phyloP scores from a whole-genome alignment of 2,888 invertebrate genomes.

The Noctua janthe region DNA sequence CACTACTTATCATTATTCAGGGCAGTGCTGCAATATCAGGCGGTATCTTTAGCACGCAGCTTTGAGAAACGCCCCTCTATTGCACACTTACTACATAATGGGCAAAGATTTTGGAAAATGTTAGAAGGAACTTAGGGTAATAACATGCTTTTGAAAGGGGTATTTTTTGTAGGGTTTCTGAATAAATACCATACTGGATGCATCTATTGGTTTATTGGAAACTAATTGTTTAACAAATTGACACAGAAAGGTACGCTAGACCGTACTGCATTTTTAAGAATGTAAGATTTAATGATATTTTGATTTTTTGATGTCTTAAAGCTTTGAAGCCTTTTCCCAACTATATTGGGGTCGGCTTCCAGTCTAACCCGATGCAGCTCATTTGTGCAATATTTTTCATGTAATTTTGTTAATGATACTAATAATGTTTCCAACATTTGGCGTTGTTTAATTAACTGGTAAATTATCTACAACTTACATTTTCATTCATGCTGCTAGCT shows the following conservation, averaged over 20 bases:
- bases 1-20: conserved; percentile 44
- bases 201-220: background rate
- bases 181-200: background rate
- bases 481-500: background rate
- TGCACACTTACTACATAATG: conserved; percentile 16
- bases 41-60: conserved; percentile 42
- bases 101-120: conserved; percentile 27
- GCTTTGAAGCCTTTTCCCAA: too few species aligned
- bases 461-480: background rate
- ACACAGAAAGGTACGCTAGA: background rate
- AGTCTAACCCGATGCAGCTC: too few species aligned
- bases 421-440: background rate
- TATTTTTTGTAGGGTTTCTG: background rate
- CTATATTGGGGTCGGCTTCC: too few species aligned
- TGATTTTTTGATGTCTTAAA: background rate
- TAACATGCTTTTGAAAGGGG: background rate
- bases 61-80: conserved; percentile 7
- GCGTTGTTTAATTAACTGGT: background rate
- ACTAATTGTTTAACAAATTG: background rate
- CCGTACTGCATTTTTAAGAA: background rate
- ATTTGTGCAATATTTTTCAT: too few species aligned
- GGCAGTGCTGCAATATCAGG: conserved; percentile 27
- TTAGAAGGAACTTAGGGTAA: background rate
- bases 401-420: background rate
- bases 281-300: background rate